phyloP scores from a whole-genome alignment of 2,797 vertebrate species.

The Austrolebias charrua region DNA sequence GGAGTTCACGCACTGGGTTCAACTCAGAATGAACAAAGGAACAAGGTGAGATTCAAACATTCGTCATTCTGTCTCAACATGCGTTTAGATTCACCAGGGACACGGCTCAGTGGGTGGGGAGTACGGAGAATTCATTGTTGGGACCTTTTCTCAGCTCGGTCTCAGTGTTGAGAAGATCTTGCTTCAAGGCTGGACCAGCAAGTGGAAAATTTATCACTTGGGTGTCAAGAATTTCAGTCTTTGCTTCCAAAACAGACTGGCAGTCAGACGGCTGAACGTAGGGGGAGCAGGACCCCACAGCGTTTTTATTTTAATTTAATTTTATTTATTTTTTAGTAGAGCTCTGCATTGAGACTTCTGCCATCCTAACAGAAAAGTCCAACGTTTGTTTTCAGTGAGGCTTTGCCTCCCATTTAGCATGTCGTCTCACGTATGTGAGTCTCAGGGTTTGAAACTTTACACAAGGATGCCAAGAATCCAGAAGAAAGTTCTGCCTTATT shows the following conservation, averaged over 20 bases:
- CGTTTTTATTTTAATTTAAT: constrained; percentile 6
- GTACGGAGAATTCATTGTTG: constrained; percentile 50
- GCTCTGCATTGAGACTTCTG: constrained; percentile 24
- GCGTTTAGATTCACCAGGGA: constrained; percentile 37
- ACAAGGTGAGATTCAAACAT: not conserved
- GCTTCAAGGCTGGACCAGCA: constrained; percentile 65
- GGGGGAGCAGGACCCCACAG: constrained; percentile 49
- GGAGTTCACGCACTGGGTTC: not conserved
- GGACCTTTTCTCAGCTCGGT: constrained; percentile 50
- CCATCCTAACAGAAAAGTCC: constrained; percentile 12
- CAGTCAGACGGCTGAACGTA: constrained; percentile 59
- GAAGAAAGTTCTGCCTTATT: constrained; percentile 47
- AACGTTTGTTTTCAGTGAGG: constrained; percentile 16
- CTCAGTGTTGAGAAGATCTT: constrained; percentile 55
- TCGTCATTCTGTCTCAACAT: constrained; percentile 1
- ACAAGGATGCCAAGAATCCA: constrained; percentile 63
- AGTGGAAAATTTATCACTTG: constrained; percentile 86
- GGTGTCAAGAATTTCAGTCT: constrained; percentile 94
- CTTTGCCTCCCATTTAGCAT: constrained; percentile 7
- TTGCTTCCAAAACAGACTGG: constrained; percentile 85
- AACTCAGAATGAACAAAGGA: too few species aligned
- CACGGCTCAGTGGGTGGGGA: constrained; percentile 56
- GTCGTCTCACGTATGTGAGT: constrained; percentile 13
- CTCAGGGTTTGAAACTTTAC: constrained; percentile 15
- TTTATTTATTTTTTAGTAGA: constrained; percentile 9